phyloP scores from a whole-genome alignment of 2,797 vertebrate species.

The Gadopsis marmoratus region DNA sequence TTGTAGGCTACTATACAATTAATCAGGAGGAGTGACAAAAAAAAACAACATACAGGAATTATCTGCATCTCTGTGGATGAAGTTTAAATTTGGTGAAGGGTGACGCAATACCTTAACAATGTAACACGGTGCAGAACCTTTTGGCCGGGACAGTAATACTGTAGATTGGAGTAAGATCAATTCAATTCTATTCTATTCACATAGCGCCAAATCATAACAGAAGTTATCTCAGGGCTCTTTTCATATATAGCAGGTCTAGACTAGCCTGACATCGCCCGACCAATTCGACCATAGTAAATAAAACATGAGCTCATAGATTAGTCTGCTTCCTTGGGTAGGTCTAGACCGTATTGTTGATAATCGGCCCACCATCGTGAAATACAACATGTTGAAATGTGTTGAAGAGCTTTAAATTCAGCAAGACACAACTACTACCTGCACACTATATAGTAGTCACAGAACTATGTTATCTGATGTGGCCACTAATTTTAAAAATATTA shows the following conservation, averaged over 20 bases:
- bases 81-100: background rate
- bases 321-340: too few species aligned
- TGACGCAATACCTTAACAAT: constrained; percentile 10
- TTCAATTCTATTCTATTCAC: too few species aligned
- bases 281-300: too few species aligned
- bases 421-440: constrained; percentile 26
- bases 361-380: background rate
- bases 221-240: too few species aligned
- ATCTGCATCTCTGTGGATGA: background rate
- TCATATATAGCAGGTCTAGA: too few species aligned
- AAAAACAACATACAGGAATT: background rate
- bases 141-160: background rate
- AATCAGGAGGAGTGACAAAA: constrained; percentile 20
- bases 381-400: constrained; percentile 25
- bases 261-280: too few species aligned
- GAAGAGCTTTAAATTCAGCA: constrained; percentile 36
- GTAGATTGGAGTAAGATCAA: background rate
- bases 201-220: too few species aligned
- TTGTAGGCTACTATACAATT: constrained; percentile 13
- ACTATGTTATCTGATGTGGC: constrained; percentile 1
- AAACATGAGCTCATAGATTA: too few species aligned
- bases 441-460: constrained; percentile 9
- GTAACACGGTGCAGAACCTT: constrained; percentile 20
- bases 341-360: too few species aligned
- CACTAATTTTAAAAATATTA: background rate